These are phyloP conservation scores for Sarcoramphus papa DNA, from an alignment of 2,797 vertebrate species.

Conservation along the genomic window DNA sequence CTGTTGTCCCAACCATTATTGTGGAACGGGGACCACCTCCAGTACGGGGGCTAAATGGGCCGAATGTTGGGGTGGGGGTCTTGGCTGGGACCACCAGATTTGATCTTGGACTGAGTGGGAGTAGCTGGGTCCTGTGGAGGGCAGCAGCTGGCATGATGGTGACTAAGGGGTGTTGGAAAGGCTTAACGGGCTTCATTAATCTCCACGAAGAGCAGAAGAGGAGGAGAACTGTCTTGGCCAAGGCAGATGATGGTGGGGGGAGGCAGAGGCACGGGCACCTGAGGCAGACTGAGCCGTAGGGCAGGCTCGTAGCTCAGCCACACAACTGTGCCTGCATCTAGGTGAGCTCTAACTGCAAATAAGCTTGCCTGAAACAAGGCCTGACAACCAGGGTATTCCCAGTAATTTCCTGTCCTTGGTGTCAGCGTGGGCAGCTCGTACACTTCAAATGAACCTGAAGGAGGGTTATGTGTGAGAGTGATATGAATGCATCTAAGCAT, in stretches of 20 bases:
- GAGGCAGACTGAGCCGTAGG: neutral
- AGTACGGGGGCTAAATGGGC: neutral
- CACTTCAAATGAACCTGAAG: neutral
- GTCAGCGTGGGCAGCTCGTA: neutral
- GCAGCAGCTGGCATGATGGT: neutral
- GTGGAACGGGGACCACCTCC: neutral
- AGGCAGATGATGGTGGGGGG: neutral
- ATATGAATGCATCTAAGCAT: neutral
- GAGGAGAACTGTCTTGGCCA: neutral
- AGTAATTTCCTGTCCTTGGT: neutral
- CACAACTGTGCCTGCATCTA: neutral
- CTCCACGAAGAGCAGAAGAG: neutral
- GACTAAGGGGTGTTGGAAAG: neutral
- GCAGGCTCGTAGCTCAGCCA: neutral
- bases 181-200: neutral
- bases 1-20: neutral
- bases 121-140: neutral
- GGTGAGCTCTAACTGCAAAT: neutral
- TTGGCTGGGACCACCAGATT: neutral
- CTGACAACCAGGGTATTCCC: neutral
- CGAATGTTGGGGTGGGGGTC: neutral
- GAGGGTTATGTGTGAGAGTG: fast-evolving
- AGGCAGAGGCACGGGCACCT: neutral
- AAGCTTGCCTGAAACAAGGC: neutral
- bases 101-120: neutral